Percentiles rank a stretch among this genome's conserved stretches.
phyloP scores from a whole-genome alignment of 2,888 invertebrate genomes.

The Ecliptopera silaceata region DNA sequence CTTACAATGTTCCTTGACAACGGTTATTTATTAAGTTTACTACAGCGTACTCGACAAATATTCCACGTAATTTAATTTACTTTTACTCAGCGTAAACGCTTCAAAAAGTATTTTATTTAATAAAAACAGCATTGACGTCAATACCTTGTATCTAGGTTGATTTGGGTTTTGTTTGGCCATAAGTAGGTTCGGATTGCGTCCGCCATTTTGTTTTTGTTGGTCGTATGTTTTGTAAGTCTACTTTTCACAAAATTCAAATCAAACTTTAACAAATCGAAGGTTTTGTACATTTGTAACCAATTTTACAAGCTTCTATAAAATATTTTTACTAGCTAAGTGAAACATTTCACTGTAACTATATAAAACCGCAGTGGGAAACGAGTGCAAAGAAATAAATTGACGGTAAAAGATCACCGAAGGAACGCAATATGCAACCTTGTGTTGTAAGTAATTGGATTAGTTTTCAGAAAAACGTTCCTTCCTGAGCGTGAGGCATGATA shows the following conservation, averaged over 20 bases:
- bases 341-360: not conserved
- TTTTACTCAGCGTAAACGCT: not conserved
- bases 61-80: not conserved
- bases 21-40: conserved; percentile 2
- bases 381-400: not conserved
- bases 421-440: not conserved
- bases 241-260: too few relatives aligned
- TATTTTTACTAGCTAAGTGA: too few relatives aligned
- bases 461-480: conserved; percentile 10
- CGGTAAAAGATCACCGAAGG: not conserved
- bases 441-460: conserved; percentile 10
- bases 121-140: too few relatives aligned
- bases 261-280: too few relatives aligned
- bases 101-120: not conserved
- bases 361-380: not conserved
- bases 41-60: too few relatives aligned
- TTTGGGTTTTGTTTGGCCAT: too few relatives aligned
- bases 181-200: too few relatives aligned
- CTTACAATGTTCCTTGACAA: conserved; percentile 7
- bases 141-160: too few relatives aligned
- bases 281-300: too few relatives aligned
- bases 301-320: too few relatives aligned
- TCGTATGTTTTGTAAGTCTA: too few relatives aligned
- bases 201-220: too few relatives aligned
- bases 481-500: not conserved